Evolutionary conservation across 2,113 vertebrate species (phyloP), one percentile per base, ranked within the genome.

Genomic region (Tretioscincus oriximinensis): DNA sequence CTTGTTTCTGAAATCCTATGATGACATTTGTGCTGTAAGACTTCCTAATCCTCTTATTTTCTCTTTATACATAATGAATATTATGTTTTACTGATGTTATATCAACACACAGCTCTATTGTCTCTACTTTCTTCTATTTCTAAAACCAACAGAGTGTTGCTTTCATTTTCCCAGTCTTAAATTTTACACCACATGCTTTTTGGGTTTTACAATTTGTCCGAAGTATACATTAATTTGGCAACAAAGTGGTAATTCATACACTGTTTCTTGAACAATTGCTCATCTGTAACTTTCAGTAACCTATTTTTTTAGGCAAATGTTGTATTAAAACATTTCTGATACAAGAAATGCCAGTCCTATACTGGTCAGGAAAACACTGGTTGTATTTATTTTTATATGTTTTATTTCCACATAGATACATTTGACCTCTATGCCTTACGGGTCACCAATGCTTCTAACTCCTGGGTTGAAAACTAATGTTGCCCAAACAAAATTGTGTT

Each of bases 221-320:
- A 91, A 92, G 85, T 90, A 77, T 65, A 8, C 65, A 85, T 87
- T 91, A 78, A 49, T 89, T 92, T 87, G 86, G 85, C 93, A 93
- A 92, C 83, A 93, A 92, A 90, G 84, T 84, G 85, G 70, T 78
- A 89, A 86, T 88, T 94, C 75, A 81, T 90, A 87, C 91, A 92
- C 81, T 77, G 81, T 81, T 80, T 88, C 84, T 87, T 79, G 91
- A 93, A 91, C 84, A 94, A 90, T 88, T 92, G 87, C 81, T 61
- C 73, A 74, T 84, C 71, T 86, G 21, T 69, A 84, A 87, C 81
- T 92, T 88, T 78, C 74, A 86, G 78, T 86, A 89, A 87, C 83
- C 68, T 2, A 1, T 81, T 92, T 58, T 85, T 86, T 63, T 78
- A 71, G 67, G 63, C 83, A 85, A 85, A 89, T 49, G 87, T 51